Percentiles rank a stretch among this genome's conserved stretches.
Evolutionary conservation across 2,113 vertebrate genomes (phyloP).

Genomic region (Edolisoma coerulescens): DNA sequence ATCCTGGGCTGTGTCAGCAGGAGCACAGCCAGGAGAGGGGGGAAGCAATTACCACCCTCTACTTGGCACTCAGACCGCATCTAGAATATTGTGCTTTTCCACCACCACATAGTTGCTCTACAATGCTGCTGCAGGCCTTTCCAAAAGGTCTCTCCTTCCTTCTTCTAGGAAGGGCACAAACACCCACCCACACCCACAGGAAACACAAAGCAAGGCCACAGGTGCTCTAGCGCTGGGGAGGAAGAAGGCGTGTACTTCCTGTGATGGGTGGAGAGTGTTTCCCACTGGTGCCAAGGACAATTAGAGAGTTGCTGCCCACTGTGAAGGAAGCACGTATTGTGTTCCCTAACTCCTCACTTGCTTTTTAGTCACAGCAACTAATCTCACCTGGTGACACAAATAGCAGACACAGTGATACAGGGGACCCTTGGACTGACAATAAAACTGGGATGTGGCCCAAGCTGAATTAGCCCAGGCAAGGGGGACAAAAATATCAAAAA

Average conservation of each 20-base stretch:
- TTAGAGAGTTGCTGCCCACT: not conserved
- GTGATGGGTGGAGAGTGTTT: not conserved
- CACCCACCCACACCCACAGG: not conserved
- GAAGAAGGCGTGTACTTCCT: constrained; percentile 18
- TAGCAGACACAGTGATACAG: not conserved
- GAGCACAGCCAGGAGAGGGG: not conserved
- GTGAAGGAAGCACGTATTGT: accelerated
- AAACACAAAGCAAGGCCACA: not conserved
- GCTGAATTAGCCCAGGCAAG: not conserved
- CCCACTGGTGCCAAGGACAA: not conserved
- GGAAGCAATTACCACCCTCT: not conserved
- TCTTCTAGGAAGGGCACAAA: not conserved
- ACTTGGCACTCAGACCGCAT: not conserved
- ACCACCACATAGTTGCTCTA: not conserved
- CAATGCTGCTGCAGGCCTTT: not conserved
- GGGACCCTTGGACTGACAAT: not conserved
- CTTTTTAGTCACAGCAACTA: not conserved
- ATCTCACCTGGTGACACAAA: not conserved
- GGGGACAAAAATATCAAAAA: not conserved
- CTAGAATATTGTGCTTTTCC: not conserved
- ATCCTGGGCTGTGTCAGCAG: not conserved
- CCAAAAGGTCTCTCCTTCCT: not conserved
- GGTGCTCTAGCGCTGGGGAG: not conserved
- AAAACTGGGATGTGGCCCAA: not conserved
- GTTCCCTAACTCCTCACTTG: not conserved